Conservation (phyloP, 2,888 invertebrate genomes). For the Tuberolachnus salignus region DNA sequence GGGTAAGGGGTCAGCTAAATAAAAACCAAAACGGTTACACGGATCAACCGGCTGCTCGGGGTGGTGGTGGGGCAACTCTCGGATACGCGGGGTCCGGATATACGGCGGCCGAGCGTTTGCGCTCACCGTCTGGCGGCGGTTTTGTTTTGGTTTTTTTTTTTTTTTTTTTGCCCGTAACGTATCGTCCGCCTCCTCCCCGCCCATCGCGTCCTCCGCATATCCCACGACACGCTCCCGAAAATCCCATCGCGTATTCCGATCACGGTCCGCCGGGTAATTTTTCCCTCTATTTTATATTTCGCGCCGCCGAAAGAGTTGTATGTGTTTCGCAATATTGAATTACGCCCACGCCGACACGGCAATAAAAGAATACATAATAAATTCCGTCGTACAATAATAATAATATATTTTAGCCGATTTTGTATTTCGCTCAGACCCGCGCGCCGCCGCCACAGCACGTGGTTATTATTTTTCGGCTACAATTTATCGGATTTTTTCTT, state of each 20-base stretch:
- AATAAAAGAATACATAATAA: not conserved
- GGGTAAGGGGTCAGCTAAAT: too few relatives aligned
- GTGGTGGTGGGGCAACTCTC: too few relatives aligned
- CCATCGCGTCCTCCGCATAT: not conserved
- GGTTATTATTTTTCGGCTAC: not conserved
- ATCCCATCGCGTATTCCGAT: conserved; percentile 28
- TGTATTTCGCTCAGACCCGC: conserved; percentile 1
- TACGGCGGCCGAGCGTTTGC: not conserved
- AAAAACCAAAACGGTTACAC: too few relatives aligned
- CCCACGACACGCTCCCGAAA: not conserved
- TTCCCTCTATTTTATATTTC: not conserved
- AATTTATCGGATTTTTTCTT: not conserved
- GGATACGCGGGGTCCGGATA: conserved; percentile 4
- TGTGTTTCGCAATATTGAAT: conserved; percentile 39
- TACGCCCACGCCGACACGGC: not conserved
- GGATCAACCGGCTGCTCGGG: too few relatives aligned
- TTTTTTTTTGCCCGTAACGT: conserved; percentile 9
- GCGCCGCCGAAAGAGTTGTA: conserved; percentile 24
- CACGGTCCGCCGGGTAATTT: conserved; percentile 42
- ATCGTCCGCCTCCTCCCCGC: not conserved
- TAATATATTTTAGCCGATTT: conserved; percentile 25
- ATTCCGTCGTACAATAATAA: not conserved
- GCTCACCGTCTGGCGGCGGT: conserved; percentile 5
- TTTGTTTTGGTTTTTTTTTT: conserved; percentile 32
- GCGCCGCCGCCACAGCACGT: not conserved